A percentile compares a stretch with the other conserved stretches of the same genome.
Evolutionary conservation across 2,113 vertebrate species (phyloP).

Genomic region (Steatornis caripensis): DNA sequence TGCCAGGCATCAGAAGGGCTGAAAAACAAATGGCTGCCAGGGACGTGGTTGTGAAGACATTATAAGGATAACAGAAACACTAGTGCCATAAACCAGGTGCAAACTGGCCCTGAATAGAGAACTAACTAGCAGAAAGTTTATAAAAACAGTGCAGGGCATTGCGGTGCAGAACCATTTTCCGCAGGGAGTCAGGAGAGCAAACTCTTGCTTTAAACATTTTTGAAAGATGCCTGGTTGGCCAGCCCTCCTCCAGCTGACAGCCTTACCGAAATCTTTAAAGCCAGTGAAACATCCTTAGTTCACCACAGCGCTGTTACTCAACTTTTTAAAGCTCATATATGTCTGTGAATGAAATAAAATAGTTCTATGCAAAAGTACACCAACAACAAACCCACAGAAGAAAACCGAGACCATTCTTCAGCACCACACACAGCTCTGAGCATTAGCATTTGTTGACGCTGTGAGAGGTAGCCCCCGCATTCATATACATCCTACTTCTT

Average conservation of each 20-base stretch:
- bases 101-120: background rate
- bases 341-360: background rate
- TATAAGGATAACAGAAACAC: background rate
- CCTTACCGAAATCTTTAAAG: background rate
- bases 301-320: background rate
- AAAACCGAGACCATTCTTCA: background rate
- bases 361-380: background rate
- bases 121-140: background rate
- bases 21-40: background rate
- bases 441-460: background rate
- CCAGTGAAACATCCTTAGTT: background rate
- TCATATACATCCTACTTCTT: background rate
- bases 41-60: background rate
- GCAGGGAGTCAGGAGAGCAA: background rate
- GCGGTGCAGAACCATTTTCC: background rate
- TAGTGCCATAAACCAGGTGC: background rate
- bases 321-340: background rate
- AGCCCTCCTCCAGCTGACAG: background rate
- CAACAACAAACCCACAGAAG: rapidly evolving
- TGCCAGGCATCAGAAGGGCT: background rate
- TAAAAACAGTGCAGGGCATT: background rate
- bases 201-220: background rate
- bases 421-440: background rate
- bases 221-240: background rate
- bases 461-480: background rate